A percentile compares a stretch with the other conserved stretches of the same genome.
Evolutionary conservation across 1,140 invertebrate genomes (phyloP).

Genomic region (Latrodectus geometricus): DNA sequence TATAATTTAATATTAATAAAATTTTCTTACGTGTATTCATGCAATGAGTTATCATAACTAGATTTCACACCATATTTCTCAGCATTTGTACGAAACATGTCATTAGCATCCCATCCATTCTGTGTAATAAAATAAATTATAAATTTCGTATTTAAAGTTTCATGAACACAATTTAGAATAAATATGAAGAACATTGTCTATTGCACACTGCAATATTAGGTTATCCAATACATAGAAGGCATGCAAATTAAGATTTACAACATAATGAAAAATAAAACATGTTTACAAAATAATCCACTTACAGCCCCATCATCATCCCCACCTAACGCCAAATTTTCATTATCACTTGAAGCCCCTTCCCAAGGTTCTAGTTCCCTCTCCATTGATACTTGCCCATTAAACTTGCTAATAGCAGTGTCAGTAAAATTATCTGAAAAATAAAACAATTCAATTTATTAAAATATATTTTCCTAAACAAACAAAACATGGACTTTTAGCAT

Average conservation of each 20-base stretch:
- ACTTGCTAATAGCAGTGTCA: constrained; percentile 82
- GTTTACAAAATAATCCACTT: background rate
- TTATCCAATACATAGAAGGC: too few relatives aligned
- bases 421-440: constrained; percentile 72
- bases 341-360: constrained; percentile 74
- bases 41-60: constrained; percentile 85
- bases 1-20: too few relatives aligned
- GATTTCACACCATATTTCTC: constrained; percentile 88
- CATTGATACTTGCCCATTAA: constrained; percentile 73
- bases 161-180: background rate
- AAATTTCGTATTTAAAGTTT: background rate
- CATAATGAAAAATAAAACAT: background rate
- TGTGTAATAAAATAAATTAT: constrained; percentile 65
- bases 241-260: too few relatives aligned
- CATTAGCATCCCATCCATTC: constrained; percentile 94
- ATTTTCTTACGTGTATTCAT: constrained; percentile 81
- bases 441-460: background rate
- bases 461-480: too few relatives aligned
- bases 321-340: constrained; percentile 71
- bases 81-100: constrained; percentile 95
- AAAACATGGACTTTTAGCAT: too few relatives aligned
- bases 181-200: background rate
- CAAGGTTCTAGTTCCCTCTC: constrained; percentile 90
- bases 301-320: constrained; percentile 34
- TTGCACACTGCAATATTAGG: too few relatives aligned